Evolutionary conservation across 2,113 vertebrate species (phyloP).

Genomic region (Saguinus midas): DNA sequence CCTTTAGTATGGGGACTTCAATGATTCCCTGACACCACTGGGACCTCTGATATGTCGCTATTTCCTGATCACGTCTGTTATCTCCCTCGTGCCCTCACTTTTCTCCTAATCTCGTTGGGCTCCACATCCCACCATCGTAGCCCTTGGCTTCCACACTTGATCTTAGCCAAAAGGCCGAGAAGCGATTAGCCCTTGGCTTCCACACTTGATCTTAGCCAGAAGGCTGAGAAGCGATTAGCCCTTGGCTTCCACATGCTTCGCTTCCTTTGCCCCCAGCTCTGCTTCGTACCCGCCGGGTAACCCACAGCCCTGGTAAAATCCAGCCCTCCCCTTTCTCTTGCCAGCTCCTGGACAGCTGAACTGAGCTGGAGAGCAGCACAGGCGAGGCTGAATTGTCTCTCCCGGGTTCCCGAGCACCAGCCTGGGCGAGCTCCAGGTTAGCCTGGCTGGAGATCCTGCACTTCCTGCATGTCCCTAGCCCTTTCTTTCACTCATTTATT

Average conservation of each 20-base stretch:
- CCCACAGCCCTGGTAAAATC: background rate
- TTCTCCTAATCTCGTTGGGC: background rate
- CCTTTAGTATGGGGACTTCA: fast-evolving
- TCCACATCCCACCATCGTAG: fast-evolving
- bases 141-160: background rate
- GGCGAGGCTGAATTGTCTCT: fast-evolving
- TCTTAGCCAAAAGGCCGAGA: too few relatives aligned
- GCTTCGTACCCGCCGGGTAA: background rate
- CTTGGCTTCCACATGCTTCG: too few relatives aligned
- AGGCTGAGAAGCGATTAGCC: background rate
- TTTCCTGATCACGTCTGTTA: background rate
- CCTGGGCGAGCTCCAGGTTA: background rate
- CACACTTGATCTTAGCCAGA: too few relatives aligned
- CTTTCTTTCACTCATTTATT: background rate
- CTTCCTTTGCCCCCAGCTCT: fast-evolving
- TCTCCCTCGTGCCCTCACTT: background rate
- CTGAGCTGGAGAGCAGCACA: background rate
- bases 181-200: background rate
- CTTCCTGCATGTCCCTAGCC: background rate
- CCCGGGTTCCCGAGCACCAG: background rate
- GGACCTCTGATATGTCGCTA: fast-evolving
- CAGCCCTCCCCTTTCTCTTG: fast-evolving
- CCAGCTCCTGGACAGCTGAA: background rate
- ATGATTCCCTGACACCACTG: background rate
- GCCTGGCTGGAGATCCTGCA: background rate